phyloP scores from a whole-genome alignment of 2,113 vertebrate species.

The Lophochroa leadbeateri region DNA sequence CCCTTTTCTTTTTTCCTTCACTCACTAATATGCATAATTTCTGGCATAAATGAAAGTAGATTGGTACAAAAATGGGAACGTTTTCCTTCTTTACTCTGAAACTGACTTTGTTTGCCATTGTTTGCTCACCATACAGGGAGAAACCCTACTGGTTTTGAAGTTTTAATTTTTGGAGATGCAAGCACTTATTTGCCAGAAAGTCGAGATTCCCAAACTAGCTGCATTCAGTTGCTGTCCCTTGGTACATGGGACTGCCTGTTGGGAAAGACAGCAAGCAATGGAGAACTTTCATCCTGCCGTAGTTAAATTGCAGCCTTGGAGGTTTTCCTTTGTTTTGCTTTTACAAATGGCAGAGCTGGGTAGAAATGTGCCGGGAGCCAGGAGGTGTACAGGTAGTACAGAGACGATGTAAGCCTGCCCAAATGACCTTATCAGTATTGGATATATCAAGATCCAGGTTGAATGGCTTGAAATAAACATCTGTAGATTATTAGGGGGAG shows the following conservation, averaged over 20 bases:
- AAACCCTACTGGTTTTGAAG: background rate
- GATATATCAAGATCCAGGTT: background rate
- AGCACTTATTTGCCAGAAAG: background rate
- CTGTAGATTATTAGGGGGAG: accelerated
- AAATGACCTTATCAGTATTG: background rate
- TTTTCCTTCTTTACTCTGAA: background rate
- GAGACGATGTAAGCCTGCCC: background rate
- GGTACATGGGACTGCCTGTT: background rate
- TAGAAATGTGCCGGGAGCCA: background rate
- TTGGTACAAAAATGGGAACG: background rate
- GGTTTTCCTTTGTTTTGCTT: background rate
- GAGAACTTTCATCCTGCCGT: background rate
- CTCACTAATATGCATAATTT: background rate
- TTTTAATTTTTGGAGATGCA: background rate
- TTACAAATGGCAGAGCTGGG: background rate
- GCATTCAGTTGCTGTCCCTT: background rate
- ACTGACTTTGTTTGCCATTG: background rate
- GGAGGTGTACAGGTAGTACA: background rate
- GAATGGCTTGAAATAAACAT: background rate
- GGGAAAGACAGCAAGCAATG: background rate
- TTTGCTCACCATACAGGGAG: accelerated
- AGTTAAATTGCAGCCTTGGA: background rate
- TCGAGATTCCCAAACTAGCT: background rate
- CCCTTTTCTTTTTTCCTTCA: background rate
- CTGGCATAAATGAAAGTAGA: background rate